These are phyloP conservation scores for Varanus salvator DNA, from an alignment of 2,113 vertebrate genomes.

Conservation along the genomic window DNA sequence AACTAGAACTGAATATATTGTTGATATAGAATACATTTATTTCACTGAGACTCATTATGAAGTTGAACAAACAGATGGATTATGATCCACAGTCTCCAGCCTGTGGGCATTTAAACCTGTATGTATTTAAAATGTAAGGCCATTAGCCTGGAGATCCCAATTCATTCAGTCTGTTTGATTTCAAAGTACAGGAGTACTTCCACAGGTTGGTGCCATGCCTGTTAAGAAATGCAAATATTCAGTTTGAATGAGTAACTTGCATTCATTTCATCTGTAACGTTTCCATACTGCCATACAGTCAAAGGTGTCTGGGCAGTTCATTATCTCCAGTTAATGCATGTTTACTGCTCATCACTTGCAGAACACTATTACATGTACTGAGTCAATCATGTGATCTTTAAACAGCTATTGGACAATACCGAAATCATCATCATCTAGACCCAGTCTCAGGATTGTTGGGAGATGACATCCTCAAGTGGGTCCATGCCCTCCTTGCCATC, in stretches of 20 bases:
- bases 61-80: slow-evolving; percentile 11
- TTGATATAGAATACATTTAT: background rate
- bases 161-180: background rate
- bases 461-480: background rate
- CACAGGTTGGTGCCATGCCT: background rate
- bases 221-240: background rate
- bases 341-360: background rate
- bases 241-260: background rate
- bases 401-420: too few relatives aligned
- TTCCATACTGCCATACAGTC: too few relatives aligned
- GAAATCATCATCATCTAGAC: background rate
- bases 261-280: too few relatives aligned
- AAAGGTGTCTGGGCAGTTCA: background rate
- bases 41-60: background rate
- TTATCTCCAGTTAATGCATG: background rate
- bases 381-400: background rate
- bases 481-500: background rate
- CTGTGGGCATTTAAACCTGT: background rate
- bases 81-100: background rate
- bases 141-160: background rate
- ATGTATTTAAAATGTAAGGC: background rate
- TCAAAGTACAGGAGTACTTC: background rate
- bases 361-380: too few relatives aligned
- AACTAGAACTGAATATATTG: slow-evolving; percentile 11
- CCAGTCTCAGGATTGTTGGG: background rate